Conservation (phyloP, 2,888 invertebrate genomes). For the Cecidostiba fungosa region DNA sequence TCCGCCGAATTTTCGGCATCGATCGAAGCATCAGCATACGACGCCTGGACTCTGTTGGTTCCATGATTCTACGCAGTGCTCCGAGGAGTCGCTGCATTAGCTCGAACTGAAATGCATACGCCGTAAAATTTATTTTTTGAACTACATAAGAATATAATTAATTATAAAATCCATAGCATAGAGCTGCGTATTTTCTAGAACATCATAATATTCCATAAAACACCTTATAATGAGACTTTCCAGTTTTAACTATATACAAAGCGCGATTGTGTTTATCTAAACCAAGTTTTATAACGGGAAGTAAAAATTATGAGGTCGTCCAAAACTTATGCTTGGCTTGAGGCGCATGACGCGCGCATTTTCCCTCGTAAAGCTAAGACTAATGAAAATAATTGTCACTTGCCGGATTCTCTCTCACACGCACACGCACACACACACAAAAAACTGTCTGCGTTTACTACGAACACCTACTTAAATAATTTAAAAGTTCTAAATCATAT, state of each 20-base stretch:
- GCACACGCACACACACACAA: too few relatives aligned
- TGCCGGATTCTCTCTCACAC: too few relatives aligned
- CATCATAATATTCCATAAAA: too few relatives aligned
- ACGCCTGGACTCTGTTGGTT: conserved; percentile 69
- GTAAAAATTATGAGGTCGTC: conserved; percentile 37
- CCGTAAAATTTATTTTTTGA: background rate
- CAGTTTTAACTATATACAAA: too few relatives aligned
- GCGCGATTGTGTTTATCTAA: too few relatives aligned
- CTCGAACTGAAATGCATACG: conserved; percentile 26
- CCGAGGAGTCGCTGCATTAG: conserved; percentile 69
- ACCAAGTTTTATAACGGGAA: conserved; percentile 40
- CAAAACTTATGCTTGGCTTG: conserved; percentile 45
- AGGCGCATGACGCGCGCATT: conserved; percentile 34
- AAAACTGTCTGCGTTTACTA: too few relatives aligned
- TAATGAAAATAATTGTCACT: conserved; percentile 57
- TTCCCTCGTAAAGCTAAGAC: conserved; percentile 8
- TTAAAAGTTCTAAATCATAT: too few relatives aligned
- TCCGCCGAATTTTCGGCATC: background rate
- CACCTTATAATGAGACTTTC: too few relatives aligned
- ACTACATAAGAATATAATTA: background rate
- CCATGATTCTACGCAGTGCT: conserved; percentile 74
- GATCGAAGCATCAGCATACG: conserved; percentile 71
- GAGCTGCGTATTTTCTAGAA: too few relatives aligned
- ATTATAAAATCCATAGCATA: too few relatives aligned
- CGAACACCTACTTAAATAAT: too few relatives aligned